Base-by-base conservation (phyloP, 2,888 invertebrate genomes). In the Melanophora roralis region DNA sequence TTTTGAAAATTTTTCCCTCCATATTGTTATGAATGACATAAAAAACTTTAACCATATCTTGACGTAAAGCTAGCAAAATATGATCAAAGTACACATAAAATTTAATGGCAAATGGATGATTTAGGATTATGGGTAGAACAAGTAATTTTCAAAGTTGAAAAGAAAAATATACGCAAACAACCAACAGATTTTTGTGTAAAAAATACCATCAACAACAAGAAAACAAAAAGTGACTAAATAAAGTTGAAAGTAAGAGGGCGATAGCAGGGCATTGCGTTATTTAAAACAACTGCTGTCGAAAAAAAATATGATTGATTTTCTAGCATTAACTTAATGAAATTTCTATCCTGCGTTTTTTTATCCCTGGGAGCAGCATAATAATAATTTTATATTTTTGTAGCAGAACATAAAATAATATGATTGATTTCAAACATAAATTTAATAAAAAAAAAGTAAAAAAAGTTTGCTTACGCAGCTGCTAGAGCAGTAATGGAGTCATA, bases 241-340 rank as follows among this genome's bases (percentile, higher is more conserved):
- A 14, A 16, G 16, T 65, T 12, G 6, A 21, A 12, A 36, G 23
- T n/a, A 14, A 5, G 40, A 9, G 4, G 38, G 14, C 21, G 14
- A 21, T 7, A 16, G 9, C 36, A 16, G 45, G 43, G 43, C 14
- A 8, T 43, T 45, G 45, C 1, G 5, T 36, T 45, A 7, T 43
- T n/a, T 6, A 23, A 19, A 34, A 19, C 49, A 23, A 16, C 36
- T 51, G 27, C n/a, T 14, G n/a, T 14, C 38, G 14, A 34, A 27
- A 68, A 21, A n/a, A 45, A 68, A 45, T 14, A 64, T 76, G 71
- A 77, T 77, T 71, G 76, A 77, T 76, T 76, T 71, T 59, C 7
- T 19, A 32, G 19, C 76, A 76, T 76, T 69, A 65, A 49, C 19
- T 64, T 64, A 69, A 65, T 65, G 57, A 65, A 76, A 38, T 64